Conservation (phyloP, 2,797 vertebrate genomes). For the Crenuchus spilurus region DNA sequence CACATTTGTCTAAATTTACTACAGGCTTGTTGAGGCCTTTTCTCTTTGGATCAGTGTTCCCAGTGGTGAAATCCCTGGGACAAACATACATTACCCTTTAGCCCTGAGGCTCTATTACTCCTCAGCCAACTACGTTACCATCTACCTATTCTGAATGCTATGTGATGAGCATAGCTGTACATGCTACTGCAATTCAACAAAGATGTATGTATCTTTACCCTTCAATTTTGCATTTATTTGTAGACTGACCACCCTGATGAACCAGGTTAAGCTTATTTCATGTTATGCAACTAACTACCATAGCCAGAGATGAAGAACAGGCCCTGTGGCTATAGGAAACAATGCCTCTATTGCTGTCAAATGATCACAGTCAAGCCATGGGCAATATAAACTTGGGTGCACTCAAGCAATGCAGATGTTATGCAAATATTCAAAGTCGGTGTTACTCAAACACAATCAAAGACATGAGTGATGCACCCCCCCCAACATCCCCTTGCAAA, state of each 20-base stretch:
- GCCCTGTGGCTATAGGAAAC: not conserved
- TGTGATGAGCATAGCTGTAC: not conserved
- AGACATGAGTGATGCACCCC: constrained; percentile 15
- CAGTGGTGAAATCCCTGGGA: not conserved
- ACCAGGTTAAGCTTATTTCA: constrained; percentile 1
- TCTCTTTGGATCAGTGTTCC: not conserved
- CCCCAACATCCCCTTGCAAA: constrained; percentile 24
- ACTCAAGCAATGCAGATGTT: constrained; percentile 22
- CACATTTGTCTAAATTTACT: not conserved
- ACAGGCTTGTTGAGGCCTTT: not conserved
- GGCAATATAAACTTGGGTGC: constrained; percentile 22
- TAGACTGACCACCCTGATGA: constrained; percentile 11
- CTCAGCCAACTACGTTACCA: not conserved
- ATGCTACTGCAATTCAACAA: not conserved
- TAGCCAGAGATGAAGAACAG: constrained; percentile 1
- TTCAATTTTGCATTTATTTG: constrained; percentile 3
- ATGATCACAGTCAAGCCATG: constrained; percentile 24
- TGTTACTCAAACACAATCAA: constrained; percentile 31
- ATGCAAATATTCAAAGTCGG: constrained; percentile 26
- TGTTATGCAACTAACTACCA: constrained; percentile 14
- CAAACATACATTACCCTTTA: not conserved
- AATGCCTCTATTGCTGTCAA: constrained; percentile 20
- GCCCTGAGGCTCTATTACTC: not conserved
- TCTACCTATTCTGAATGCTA: not conserved
- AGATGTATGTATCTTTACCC: not conserved